Conservation (phyloP, 2,888 invertebrate species). For the Plebejus anna region DNA sequence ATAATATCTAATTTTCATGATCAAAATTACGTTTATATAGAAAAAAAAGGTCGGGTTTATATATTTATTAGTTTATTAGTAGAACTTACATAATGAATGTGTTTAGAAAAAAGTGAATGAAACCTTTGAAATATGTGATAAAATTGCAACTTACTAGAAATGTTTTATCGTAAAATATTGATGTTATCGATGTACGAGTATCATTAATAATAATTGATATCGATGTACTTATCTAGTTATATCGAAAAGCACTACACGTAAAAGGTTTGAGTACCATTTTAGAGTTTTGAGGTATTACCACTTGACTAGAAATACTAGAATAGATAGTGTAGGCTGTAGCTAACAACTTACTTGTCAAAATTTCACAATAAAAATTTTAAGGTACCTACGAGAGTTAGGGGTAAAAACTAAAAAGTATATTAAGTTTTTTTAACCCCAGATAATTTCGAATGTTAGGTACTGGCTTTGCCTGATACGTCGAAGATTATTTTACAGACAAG, state of each 20-base stretch:
- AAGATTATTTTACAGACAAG: too few species aligned
- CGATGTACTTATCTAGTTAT: slow-evolving; percentile 14
- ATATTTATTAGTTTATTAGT: too few species aligned
- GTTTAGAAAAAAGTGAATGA: background rate
- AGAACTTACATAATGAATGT: background rate
- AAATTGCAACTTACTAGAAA: slow-evolving; percentile 7
- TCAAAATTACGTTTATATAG: too few species aligned
- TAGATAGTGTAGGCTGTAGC: too few species aligned
- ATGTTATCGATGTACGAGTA: slow-evolving; percentile 13
- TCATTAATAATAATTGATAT: slow-evolving; percentile 27
- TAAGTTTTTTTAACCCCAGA: too few species aligned
- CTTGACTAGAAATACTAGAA: background rate
- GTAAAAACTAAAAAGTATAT: too few species aligned
- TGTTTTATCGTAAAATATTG: slow-evolving; percentile 13
- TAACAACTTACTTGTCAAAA: background rate
- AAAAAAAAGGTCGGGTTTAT: too few species aligned
- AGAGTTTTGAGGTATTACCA: background rate
- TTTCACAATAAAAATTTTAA: background rate
- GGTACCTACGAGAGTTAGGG: background rate
- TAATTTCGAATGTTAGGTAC: too few species aligned
- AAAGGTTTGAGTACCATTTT: background rate
- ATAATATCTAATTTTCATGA: too few species aligned
- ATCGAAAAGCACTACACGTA: slow-evolving; percentile 11
- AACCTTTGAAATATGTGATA: background rate
- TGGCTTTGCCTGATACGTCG: too few species aligned